phyloP scores from a whole-genome alignment of 2,113 vertebrate species.

The Romanogobio albipinnatus region DNA sequence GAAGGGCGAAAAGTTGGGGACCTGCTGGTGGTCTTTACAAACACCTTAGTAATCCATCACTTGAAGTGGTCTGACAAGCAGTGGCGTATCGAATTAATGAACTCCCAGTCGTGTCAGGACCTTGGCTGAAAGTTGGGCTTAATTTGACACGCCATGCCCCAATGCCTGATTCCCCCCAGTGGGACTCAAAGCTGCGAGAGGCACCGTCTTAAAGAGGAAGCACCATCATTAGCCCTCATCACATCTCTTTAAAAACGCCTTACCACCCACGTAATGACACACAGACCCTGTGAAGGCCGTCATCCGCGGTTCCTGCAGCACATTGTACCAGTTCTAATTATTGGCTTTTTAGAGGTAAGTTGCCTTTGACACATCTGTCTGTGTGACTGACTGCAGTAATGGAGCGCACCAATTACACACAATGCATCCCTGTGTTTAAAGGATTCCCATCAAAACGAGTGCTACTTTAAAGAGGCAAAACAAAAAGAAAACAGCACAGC shows the following conservation, averaged over 20 bases:
- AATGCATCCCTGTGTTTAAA: slow-evolving; percentile 40
- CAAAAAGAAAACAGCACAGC: slow-evolving; percentile 43
- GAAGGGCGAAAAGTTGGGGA: slow-evolving; percentile 7
- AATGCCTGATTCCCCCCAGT: slow-evolving; percentile 38
- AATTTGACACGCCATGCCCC: slow-evolving; percentile 30
- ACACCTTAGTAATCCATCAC: slow-evolving; percentile 30
- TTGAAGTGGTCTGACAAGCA: slow-evolving; percentile 23
- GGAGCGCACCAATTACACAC: slow-evolving; percentile 68
- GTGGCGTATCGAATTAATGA: slow-evolving; percentile 29
- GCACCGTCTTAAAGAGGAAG: slow-evolving; percentile 60
- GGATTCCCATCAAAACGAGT: slow-evolving; percentile 8
- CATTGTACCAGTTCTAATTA: slow-evolving; percentile 71
- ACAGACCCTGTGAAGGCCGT: slow-evolving; percentile 58
- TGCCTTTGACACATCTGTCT: slow-evolving; percentile 54
- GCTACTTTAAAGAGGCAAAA: slow-evolving; percentile 48
- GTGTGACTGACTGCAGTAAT: slow-evolving; percentile 68
- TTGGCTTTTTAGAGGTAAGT: slow-evolving; percentile 58
- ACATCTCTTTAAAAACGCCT: slow-evolving; percentile 61
- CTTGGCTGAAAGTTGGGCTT: slow-evolving; percentile 22
- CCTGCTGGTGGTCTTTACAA: background rate
- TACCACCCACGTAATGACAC: slow-evolving; percentile 73
- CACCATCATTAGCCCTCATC: slow-evolving; percentile 70
- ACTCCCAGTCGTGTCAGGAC: slow-evolving; percentile 29
- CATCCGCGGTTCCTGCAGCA: slow-evolving; percentile 61
- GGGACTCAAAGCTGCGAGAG: slow-evolving; percentile 54